These are phyloP conservation scores for Lepisosteus oculatus DNA, from an alignment of 2,113 vertebrate species.

Conservation along the genomic window DNA sequence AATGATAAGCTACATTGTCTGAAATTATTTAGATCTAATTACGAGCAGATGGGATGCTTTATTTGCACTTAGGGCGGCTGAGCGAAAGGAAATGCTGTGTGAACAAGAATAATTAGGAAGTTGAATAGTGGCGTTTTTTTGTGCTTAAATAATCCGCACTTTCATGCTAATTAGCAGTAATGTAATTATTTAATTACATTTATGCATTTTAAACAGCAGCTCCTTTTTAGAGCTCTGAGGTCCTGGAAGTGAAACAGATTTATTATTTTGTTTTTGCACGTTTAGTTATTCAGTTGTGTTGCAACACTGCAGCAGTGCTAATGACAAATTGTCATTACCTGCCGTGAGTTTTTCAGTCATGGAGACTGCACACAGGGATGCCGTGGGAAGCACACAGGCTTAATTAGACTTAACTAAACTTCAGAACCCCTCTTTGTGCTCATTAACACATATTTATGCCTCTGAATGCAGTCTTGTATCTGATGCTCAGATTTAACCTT, in stretches of 20 bases:
- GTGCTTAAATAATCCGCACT: constrained; percentile 93
- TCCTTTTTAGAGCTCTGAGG: constrained; percentile 27
- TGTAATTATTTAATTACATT: constrained; percentile 99
- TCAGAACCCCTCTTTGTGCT: not conserved
- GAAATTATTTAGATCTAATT: constrained; percentile 99
- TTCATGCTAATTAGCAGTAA: constrained; percentile 98
- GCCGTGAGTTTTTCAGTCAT: not conserved
- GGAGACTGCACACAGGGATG: not conserved
- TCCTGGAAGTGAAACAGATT: constrained; percentile 9
- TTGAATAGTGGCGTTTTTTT: constrained; percentile 96
- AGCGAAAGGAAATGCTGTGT: constrained; percentile 98
- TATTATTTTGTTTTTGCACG: not conserved
- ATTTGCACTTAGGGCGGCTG: constrained; percentile 98
- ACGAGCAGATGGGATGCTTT: constrained; percentile 99
- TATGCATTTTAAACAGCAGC: constrained; percentile 77
- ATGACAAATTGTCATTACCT: not conserved
- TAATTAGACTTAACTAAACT: constrained; percentile 2
- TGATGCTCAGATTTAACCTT: not conserved
- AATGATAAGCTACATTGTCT: constrained; percentile 96
- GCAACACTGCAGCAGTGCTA: not conserved
- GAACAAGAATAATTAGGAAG: constrained; percentile 99
- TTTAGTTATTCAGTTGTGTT: constrained; percentile 3
- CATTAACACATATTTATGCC: not conserved
- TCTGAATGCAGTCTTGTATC: not conserved
- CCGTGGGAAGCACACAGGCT: not conserved